phyloP scores from a whole-genome alignment of 2,797 vertebrate species.

The Euphonia xanthogaster region DNA sequence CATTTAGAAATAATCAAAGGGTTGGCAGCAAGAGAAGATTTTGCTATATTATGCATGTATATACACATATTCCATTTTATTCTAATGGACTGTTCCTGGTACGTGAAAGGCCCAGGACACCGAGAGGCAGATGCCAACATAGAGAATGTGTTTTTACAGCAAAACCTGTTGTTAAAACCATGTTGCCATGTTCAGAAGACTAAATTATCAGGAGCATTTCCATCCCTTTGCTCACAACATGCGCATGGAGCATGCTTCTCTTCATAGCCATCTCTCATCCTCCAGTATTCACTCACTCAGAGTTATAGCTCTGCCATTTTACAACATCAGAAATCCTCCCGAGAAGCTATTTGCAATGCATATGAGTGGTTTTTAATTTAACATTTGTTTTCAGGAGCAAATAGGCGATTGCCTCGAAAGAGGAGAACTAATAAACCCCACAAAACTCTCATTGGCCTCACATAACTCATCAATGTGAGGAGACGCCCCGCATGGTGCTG shows the following conservation, averaged over 20 bases:
- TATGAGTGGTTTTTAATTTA: background rate
- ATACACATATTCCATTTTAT: background rate
- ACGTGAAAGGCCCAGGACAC: background rate
- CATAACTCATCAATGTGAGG: background rate
- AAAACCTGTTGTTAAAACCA: background rate
- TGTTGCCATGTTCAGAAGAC: background rate
- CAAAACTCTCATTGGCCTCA: background rate
- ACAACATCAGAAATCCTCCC: background rate
- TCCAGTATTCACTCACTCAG: background rate
- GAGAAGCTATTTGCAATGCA: background rate
- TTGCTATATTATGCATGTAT: background rate
- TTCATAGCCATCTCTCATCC: background rate
- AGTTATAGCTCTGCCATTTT: background rate
- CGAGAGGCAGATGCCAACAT: background rate
- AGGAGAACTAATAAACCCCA: background rate
- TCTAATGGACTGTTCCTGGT: background rate
- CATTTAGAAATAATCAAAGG: background rate
- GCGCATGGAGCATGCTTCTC: background rate
- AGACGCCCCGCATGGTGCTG: accelerated
- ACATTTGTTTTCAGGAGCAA: background rate
- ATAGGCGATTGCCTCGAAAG: background rate
- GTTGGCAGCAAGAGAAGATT: background rate
- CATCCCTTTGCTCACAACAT: background rate
- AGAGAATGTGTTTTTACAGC: background rate
- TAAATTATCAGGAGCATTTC: background rate